Evolutionary conservation across 1,140 invertebrate species (phyloP), one percentile per base, ranked within the genome.

Genomic region (Solen grandis): DNA sequence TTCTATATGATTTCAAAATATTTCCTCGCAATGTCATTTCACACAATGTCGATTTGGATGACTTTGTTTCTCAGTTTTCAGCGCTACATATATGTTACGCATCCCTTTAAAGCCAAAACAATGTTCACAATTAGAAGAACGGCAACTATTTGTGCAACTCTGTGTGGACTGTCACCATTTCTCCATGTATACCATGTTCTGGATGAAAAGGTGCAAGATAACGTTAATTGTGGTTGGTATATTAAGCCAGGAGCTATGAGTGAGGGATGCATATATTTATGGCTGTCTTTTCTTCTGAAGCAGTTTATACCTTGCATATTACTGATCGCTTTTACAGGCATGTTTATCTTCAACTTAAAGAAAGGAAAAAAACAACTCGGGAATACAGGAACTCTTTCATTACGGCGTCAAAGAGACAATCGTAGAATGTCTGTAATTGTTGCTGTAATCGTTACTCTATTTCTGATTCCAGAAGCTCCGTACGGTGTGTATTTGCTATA

Each of bases 21-120:
- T 62, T 79, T 69, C 27, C 1, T 79, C 22, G 38, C 50, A 13
- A 68, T 55, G 1, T 22, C 54, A 14, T 80, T 80, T 31, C 77
- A 80, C 50, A 80, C 77, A 2, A 73, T 80, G 54, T 80, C 77
- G 36, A 80, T 80, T 50, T 80, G 77, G 77, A 57, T 72, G 68
- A 80, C 77, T 54, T 41, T 73, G 19, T 19, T 65, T 1, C 68
- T 80, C n/a, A 68, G 77, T 22, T 36, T 80, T 52, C 77, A 80
- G 31, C 60, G 77, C 41, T 50, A 70, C 2, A 35, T 72, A n/a
- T 80, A 54, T 25, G 77, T 80, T 22, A 41, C 19, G 41, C 73
- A 60, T 65, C 77, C 77, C 19, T 72, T 80, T 55, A 31, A 35
- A 60, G 59, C 59, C 16, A 50, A 72, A 69, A 38, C n/a, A 10